These are phyloP conservation scores for Tympanoctomys barrerae DNA, from an alignment of 2,797 vertebrate species.

Conservation along the genomic window DNA sequence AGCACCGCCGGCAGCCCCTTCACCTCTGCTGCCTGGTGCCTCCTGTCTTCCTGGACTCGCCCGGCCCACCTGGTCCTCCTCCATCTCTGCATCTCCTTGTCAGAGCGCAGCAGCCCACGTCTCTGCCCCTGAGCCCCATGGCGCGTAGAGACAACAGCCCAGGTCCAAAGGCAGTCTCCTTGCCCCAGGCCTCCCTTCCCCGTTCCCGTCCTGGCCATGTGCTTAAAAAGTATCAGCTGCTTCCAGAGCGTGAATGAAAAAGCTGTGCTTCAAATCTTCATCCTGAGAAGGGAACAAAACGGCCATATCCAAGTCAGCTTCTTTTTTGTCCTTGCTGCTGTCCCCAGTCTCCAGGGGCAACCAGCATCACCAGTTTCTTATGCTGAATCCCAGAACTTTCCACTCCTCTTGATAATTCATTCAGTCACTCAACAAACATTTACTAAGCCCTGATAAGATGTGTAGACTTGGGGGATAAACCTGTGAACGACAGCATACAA, in stretches of 20 bases:
- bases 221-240: neutral
- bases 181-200: neutral
- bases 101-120: neutral
- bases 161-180: neutral
- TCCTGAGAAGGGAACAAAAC: neutral
- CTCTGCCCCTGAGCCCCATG: neutral
- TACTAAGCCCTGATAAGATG: neutral
- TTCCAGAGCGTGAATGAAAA: neutral
- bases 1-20: neutral
- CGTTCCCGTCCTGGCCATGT: neutral
- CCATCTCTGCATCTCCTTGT: too few species aligned
- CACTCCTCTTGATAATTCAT: neutral
- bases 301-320: neutral
- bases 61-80: neutral
- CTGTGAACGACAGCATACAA: neutral
- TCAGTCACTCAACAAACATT: neutral
- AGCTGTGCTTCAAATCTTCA: neutral
- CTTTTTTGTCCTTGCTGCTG: neutral
- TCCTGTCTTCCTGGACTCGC: neutral
- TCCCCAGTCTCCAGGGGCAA: neutral
- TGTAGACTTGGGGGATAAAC: neutral
- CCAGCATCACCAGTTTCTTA: neutral
- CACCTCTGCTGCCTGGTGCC: neutral
- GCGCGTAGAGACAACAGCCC: neutral
- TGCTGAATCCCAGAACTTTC: slow-evolving; percentile 24